Evolutionary conservation across 35 echinoderm and acorn worm species (phyloP).

Genomic region (Strongylocentrotus purpuratus): DNA sequence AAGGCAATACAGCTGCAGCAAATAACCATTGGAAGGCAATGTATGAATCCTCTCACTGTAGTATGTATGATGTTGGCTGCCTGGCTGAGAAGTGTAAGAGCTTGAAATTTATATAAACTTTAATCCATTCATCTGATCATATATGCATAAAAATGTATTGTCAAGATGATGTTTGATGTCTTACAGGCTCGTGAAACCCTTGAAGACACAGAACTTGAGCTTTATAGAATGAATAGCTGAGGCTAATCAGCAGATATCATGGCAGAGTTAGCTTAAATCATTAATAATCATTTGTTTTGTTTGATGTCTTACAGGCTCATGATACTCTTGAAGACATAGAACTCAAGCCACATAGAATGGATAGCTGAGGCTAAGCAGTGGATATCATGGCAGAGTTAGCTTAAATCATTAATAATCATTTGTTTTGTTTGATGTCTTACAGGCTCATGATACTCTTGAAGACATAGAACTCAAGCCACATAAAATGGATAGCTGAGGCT

Average conservation of each 20-base stretch:
- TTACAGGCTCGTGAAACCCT: too few species aligned
- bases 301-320: too few species aligned
- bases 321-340: conserved; percentile 77
- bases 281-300: conserved; percentile 21
- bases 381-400: conserved; percentile 85
- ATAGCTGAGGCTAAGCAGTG: conserved; percentile 51
- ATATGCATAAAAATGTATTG: too few species aligned
- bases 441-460: conserved; percentile 81
- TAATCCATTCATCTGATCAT: too few species aligned
- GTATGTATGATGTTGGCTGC: too few species aligned
- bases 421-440: neutral
- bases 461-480: conserved; percentile 66
- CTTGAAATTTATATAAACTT: too few species aligned
- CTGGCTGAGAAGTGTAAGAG: too few species aligned
- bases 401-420: conserved; percentile 33
- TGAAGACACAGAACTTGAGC: conserved; percentile 73
- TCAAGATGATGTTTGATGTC: too few species aligned
- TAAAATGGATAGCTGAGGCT: conserved; percentile 55
- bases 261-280: conserved; percentile 62
- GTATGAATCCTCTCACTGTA: too few species aligned
- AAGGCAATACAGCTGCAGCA: too few species aligned
- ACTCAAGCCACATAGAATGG: conserved; percentile 62
- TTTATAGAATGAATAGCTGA: conserved; percentile 55
- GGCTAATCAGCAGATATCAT: conserved; percentile 72
- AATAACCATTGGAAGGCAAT: too few species aligned